Conservation (phyloP, 2,797 vertebrate species). For the Rachycentron canadum region DNA sequence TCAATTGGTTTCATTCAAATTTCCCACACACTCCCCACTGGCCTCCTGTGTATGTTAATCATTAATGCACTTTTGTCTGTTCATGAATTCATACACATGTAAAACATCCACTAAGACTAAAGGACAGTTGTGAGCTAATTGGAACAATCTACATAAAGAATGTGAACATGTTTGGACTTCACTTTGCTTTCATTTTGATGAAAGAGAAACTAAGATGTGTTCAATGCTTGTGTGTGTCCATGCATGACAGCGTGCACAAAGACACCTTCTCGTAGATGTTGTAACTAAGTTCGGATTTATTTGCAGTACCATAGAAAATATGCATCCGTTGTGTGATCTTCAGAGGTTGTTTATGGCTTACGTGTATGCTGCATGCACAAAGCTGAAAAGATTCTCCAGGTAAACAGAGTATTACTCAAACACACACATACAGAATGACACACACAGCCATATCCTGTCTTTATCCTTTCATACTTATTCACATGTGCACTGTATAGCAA, state of each 20-base stretch:
- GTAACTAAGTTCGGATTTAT: background rate
- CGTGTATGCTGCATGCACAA: background rate
- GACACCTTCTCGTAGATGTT: background rate
- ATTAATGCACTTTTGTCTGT: conserved; percentile 57
- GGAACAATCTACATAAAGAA: background rate
- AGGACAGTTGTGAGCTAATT: conserved; percentile 19
- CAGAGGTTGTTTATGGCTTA: background rate
- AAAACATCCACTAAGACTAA: conserved; percentile 39
- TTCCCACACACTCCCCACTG: conserved; percentile 23
- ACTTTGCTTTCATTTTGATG: background rate
- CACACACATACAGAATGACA: conserved; percentile 6
- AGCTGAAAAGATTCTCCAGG: conserved; percentile 8
- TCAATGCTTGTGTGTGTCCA: background rate
- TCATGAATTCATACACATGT: conserved; percentile 30
- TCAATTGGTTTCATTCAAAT: background rate
- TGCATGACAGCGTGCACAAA: background rate
- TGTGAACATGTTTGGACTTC: background rate
- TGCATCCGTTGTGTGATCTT: background rate
- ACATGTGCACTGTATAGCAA: conserved; percentile 41
- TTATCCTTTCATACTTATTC: conserved; percentile 48
- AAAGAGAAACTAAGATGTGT: conserved; percentile 10
- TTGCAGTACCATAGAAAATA: background rate
- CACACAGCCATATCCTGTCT: conserved; percentile 6
- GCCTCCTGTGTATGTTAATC: conserved; percentile 62
- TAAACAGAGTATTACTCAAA: conserved; percentile 10